Evolutionary conservation across 2,888 invertebrate species (phyloP).

Genomic region (Helicoverpa assulta): DNA sequence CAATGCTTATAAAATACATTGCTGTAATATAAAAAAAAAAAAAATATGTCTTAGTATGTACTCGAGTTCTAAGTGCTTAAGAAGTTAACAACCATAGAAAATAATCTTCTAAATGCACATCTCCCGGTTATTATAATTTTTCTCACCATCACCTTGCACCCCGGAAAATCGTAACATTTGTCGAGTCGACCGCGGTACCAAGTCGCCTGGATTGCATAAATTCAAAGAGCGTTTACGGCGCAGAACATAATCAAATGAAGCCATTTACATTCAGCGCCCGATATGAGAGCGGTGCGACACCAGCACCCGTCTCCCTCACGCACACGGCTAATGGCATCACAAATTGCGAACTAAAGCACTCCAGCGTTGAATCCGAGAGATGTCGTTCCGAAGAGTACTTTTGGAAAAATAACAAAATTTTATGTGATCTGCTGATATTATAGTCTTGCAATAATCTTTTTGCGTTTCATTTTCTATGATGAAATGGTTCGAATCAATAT

Average conservation of each 20-base stretch:
- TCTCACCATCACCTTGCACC: constrained; percentile 36
- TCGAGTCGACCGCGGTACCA: constrained; percentile 70
- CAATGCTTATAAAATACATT: not conserved
- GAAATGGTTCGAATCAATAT: constrained; percentile 60
- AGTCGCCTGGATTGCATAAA: constrained; percentile 84
- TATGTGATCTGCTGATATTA: constrained; percentile 78
- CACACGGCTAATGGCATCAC: constrained; percentile 84
- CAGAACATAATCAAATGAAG: constrained; percentile 88
- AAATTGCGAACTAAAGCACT: constrained; percentile 84
- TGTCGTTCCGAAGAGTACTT: constrained; percentile 75
- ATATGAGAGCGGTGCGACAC: constrained; percentile 73
- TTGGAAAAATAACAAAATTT: constrained; percentile 85
- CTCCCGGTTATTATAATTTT: constrained; percentile 51
- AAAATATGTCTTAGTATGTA: not conserved
- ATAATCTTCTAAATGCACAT: constrained; percentile 21
- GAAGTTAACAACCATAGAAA: not conserved
- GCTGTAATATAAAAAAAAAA: not conserved
- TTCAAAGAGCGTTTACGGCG: constrained; percentile 83
- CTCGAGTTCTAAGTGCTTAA: not conserved
- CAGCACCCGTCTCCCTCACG: constrained; percentile 77
- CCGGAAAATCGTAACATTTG: constrained; percentile 68
- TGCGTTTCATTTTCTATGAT: constrained; percentile 65
- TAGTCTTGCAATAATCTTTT: constrained; percentile 73
- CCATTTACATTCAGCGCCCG: constrained; percentile 87
- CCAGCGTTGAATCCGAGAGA: constrained; percentile 75